These are phyloP conservation scores for Nasonovia ribisnigri DNA, from an alignment of 2,888 invertebrate species.

Conservation along the genomic window DNA sequence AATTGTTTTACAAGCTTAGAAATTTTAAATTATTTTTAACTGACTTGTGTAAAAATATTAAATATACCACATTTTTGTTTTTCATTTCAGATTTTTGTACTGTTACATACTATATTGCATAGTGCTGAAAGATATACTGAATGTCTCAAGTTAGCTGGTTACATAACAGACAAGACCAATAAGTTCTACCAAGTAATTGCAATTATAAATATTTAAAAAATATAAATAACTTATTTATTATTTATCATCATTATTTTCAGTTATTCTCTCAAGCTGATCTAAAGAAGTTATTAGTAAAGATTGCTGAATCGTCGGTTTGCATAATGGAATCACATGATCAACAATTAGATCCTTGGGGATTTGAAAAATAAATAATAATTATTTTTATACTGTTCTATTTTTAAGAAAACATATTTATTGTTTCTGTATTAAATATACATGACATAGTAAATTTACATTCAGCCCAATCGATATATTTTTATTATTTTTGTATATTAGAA, in stretches of 20 bases:
- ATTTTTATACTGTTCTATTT: neutral
- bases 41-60: neutral
- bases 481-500: neutral
- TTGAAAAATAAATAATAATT: neutral
- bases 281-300: conserved; percentile 80
- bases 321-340: conserved; percentile 74
- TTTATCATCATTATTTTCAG: conserved; percentile 68
- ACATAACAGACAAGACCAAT: conserved; percentile 83
- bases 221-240: neutral
- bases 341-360: conserved; percentile 87
- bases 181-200: conserved; percentile 77
- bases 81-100: conserved; percentile 53
- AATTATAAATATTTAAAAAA: neutral
- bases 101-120: conserved; percentile 79
- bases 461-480: neutral
- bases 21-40: neutral
- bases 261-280: conserved; percentile 79
- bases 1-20: neutral
- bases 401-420: neutral
- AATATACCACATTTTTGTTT: neutral
- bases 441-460: neutral
- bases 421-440: neutral
- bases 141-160: conserved; percentile 83
- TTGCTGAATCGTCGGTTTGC: conserved; percentile 83
- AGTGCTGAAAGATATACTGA: conserved; percentile 82